These are phyloP conservation scores for Yponomeuta sedellus DNA, from an alignment of 2,888 invertebrate genomes.

Conservation along the genomic window DNA sequence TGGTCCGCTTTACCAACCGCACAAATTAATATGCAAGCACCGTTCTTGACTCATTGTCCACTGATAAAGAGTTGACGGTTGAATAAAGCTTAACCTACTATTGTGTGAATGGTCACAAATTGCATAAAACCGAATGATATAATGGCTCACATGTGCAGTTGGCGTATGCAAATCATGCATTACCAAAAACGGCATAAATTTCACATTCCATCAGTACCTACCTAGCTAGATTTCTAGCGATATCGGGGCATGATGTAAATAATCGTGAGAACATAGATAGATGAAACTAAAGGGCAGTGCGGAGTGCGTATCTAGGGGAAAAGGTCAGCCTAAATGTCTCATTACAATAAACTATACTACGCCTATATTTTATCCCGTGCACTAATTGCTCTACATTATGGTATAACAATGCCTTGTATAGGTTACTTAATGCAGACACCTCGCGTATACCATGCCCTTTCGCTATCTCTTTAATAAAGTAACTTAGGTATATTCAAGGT, in stretches of 20 bases:
- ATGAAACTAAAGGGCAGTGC: background rate
- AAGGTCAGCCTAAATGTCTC: background rate
- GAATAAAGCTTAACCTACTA: slow-evolving; percentile 1
- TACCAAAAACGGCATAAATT: background rate
- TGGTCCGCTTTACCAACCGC: background rate
- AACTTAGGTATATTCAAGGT: too few species aligned
- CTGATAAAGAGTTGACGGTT: background rate
- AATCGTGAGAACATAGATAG: background rate
- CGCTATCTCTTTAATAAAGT: background rate
- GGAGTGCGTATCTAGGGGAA: background rate
- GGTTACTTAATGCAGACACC: background rate
- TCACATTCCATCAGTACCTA: background rate
- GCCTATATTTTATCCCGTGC: background rate
- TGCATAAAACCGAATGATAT: background rate
- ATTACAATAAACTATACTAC: background rate
- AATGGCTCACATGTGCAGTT: background rate
- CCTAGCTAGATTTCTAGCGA: background rate
- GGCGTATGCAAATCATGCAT: background rate
- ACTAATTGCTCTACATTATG: background rate
- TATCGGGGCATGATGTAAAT: background rate
- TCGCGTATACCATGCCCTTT: background rate
- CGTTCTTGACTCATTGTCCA: background rate
- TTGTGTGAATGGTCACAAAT: background rate
- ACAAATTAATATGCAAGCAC: background rate
- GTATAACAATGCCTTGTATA: background rate